Evolutionary conservation across 2,797 vertebrate species (phyloP).

Genomic region (Tragopan temminckii): DNA sequence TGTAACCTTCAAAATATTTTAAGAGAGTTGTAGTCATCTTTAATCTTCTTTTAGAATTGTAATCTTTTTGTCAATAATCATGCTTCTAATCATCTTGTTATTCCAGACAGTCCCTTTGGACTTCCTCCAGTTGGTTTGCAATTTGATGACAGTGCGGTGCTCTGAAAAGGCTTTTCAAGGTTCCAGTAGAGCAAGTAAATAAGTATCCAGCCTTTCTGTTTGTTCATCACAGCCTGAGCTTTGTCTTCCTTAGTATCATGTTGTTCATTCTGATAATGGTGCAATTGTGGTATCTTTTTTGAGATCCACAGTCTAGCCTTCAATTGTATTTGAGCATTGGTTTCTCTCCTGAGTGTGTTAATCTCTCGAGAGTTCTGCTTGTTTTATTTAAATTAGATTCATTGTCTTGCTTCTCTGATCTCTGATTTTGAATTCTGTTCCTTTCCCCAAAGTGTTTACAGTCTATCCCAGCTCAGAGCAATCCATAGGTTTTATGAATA

Average conservation of each 20-base stretch:
- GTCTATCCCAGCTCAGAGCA: neutral
- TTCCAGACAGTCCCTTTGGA: neutral
- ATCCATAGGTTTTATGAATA: neutral
- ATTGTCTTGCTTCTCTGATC: neutral
- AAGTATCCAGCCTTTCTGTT: neutral
- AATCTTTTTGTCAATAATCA: neutral
- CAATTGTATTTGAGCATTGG: neutral
- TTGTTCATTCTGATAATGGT: neutral
- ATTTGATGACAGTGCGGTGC: neutral
- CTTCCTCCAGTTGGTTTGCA: neutral
- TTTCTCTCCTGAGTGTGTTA: neutral
- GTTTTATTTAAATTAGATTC: neutral
- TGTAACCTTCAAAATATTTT: neutral
- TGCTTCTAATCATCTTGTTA: neutral
- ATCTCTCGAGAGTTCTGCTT: neutral
- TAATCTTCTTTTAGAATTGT: neutral
- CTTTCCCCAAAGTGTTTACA: neutral
- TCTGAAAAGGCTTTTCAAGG: neutral
- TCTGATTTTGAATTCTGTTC: neutral
- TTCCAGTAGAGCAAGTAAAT: neutral
- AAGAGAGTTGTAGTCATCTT: rapidly evolving
- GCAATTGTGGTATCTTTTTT: neutral
- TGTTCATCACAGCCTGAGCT: neutral
- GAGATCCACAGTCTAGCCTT: neutral
- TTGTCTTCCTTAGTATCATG: neutral